Base-by-base conservation (phyloP, 2,113 vertebrate genomes). In the Neolamprologus caudopunctatus region DNA sequence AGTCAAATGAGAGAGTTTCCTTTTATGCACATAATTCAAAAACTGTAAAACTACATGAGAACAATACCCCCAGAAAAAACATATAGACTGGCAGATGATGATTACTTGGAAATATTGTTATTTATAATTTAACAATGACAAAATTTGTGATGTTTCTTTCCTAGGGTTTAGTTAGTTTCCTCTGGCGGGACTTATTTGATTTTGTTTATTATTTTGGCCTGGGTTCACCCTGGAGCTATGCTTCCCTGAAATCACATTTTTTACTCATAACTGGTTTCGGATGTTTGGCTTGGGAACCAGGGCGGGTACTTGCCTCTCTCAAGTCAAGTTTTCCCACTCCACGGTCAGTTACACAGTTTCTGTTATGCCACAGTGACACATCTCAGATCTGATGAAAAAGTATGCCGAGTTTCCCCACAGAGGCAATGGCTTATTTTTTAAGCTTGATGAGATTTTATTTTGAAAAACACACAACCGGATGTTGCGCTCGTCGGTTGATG, bases 391-490 rank as follows among this genome's bases (percentile, higher is more conserved):
- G 68, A 75, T 75, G 21, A 75, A 75, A 45, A 16, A 42, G n/a
- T 9, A 21, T 42, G 66, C 2, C 1, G n/a, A 47, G 31, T 66
- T 12, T 66, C 3, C 61, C 61, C 61, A 37, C 9, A 28, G 61
- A 66, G 19, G 42, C 42, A 28, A 28, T 37, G 33, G 40, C 11
- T 71, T 14, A 1, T 40, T 16, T 42, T 71, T 42, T 24, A 14
- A 71, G n/a, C 12, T 6, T 21, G 2, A 14, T 1, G 12, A 2
- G n/a, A 7, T 80, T 84, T 2, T 89, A 92, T 86, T 93, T 81
- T 91, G 92, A 85, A 92, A 84, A 19, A 19, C 1, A 1, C 5
- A 1, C 0, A 54, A 66, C 47, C 87, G 88, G 94, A 94, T 0
- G 51, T 85, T 7, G 3, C 7, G 0, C 1, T n/a, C 7, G 42